Evolutionary conservation across 1,140 invertebrate species (phyloP).

Genomic region (Uloborus diversus): DNA sequence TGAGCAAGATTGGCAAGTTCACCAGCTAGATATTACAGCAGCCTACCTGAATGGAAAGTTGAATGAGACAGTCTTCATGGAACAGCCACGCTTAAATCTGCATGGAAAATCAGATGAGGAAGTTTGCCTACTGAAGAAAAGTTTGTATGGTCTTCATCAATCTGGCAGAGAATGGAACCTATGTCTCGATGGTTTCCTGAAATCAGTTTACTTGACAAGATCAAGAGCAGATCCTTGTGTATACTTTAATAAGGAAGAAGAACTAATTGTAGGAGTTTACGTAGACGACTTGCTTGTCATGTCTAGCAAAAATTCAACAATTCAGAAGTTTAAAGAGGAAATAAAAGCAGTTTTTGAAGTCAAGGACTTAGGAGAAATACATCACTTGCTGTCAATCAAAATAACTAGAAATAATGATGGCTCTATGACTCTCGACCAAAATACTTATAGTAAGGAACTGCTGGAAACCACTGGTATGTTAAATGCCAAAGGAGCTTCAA

Average conservation of each 20-base stretch:
- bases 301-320: background rate
- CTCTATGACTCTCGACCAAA: constrained; percentile 16
- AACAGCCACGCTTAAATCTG: constrained; percentile 51
- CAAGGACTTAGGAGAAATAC: constrained; percentile 8
- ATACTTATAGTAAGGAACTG: background rate
- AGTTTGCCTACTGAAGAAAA: constrained; percentile 6
- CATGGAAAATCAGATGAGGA: no score
- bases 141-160: no score
- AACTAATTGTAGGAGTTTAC: background rate
- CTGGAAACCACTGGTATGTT: constrained; percentile 7
- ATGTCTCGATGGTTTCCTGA: background rate
- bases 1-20: background rate
- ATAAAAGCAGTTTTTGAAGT: background rate
- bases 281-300: constrained; percentile 11
- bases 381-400: background rate
- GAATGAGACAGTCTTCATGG: constrained; percentile 63
- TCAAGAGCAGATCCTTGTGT: constrained; percentile 13
- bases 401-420: background rate
- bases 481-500: constrained; percentile 8
- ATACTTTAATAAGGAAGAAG: background rate
- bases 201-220: background rate
- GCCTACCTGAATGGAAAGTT: constrained; percentile 64
- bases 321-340: background rate
- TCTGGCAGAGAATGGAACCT: background rate
- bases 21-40: constrained; percentile 59